Percentiles rank a stretch among this genome's conserved stretches.
Evolutionary conservation across 2,113 vertebrate genomes (phyloP).

Genomic region (Tragelaphus scriptus): DNA sequence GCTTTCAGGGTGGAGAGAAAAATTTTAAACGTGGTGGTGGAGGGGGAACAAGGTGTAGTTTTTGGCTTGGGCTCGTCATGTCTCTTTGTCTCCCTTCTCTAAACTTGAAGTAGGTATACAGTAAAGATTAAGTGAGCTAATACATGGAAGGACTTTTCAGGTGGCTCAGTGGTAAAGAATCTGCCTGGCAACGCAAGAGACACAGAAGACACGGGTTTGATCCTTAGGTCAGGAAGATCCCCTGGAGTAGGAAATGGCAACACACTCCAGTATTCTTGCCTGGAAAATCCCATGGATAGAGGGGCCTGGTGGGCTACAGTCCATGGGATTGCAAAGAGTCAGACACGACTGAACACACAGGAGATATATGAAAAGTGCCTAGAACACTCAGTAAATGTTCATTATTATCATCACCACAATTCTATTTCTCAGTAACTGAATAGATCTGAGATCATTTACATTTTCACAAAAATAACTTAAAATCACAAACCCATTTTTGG

Average conservation of each 20-base stretch:
- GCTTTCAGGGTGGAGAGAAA: not conserved
- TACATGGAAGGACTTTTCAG: not conserved
- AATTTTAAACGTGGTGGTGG: not conserved
- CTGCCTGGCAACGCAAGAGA: not conserved
- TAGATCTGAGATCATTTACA: not conserved
- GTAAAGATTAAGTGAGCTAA: not conserved
- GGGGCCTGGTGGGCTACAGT: not conserved
- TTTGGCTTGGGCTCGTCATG: not conserved
- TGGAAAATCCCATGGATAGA: not conserved
- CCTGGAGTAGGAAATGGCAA: not conserved
- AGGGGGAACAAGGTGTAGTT: fast-evolving
- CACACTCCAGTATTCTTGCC: not conserved
- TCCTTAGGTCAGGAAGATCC: not conserved
- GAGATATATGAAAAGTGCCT: not conserved
- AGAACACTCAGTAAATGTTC: not conserved
- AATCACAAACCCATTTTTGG: not conserved
- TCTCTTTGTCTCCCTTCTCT: not conserved
- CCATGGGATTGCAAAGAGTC: not conserved
- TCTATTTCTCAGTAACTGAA: not conserved
- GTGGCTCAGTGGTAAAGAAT: not conserved
- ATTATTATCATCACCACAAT: not conserved
- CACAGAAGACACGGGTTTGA: not conserved
- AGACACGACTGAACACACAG: not conserved
- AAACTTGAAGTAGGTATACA: not conserved
- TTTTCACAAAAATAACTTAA: slow-evolving; percentile 12